Evolutionary conservation across 2,797 vertebrate species (phyloP).

Genomic region (Sebastiscus tertius): DNA sequence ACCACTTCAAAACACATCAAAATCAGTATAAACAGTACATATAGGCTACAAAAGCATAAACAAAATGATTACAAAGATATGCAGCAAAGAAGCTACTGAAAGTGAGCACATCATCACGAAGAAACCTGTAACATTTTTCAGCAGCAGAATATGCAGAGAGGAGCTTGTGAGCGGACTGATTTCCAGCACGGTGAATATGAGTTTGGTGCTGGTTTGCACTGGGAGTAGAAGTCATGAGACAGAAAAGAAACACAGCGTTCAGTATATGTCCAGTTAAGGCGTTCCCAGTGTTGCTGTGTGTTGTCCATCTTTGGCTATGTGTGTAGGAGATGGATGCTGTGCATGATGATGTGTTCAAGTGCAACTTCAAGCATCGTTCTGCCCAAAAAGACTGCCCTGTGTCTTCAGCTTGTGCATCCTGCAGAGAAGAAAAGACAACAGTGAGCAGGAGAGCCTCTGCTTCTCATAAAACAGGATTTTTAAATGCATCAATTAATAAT

Average conservation of each 20-base stretch:
- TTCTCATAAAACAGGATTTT: background rate
- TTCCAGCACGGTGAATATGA: conserved; percentile 31
- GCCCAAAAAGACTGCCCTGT: conserved; percentile 75
- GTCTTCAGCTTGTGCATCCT: conserved; percentile 81
- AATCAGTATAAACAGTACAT: conserved; percentile 49
- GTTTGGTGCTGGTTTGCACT: conserved; percentile 65
- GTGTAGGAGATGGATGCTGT: conserved; percentile 26
- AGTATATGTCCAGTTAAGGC: conserved; percentile 27
- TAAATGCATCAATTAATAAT: background rate
- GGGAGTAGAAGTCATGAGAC: conserved; percentile 29
- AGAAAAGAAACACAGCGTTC: conserved; percentile 17
- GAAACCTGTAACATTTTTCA: conserved; percentile 43
- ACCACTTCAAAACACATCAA: conserved; percentile 33
- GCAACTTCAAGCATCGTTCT: conserved; percentile 65
- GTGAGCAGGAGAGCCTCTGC: conserved; percentile 31
- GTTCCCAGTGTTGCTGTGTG: conserved; percentile 39
- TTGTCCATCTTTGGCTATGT: conserved; percentile 64
- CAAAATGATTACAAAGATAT: conserved; percentile 64
- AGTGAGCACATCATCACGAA: conserved; percentile 44
- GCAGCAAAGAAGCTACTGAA: conserved; percentile 26
- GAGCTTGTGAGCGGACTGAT: conserved; percentile 9
- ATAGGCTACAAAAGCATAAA: conserved; percentile 43
- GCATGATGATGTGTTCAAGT: conserved; percentile 12
- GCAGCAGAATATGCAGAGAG: conserved; percentile 27
- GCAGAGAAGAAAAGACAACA: conserved; percentile 18